Evolutionary conservation across 2,797 vertebrate genomes (phyloP).

Genomic region (Protonibea diacanthus): DNA sequence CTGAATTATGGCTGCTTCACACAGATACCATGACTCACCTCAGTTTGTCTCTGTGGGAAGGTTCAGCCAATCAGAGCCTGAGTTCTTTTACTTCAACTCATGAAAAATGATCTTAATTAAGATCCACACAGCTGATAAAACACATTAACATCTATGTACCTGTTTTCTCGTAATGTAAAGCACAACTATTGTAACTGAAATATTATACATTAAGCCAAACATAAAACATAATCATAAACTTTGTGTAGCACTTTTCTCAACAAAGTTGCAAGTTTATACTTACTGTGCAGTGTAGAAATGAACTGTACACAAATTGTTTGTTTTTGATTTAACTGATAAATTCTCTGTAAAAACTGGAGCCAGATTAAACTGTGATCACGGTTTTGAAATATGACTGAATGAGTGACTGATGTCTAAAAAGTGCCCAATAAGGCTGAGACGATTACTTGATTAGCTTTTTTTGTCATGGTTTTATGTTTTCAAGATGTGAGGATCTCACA

Average conservation of each 20-base stretch:
- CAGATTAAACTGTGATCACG: slow-evolving; percentile 1
- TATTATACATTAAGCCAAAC: not conserved
- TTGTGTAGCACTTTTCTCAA: not conserved
- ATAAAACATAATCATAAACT: not conserved
- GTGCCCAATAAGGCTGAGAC: not conserved
- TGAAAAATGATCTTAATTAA: too few species aligned
- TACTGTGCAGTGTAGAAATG: not conserved
- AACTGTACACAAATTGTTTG: not conserved
- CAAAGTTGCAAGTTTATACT: not conserved
- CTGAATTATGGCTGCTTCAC: too few species aligned
- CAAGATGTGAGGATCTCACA: too few species aligned
- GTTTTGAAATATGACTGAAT: not conserved
- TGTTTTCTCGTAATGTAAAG: not conserved
- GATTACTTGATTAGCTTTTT: not conserved
- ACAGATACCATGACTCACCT: too few species aligned
- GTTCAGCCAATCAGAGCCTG: too few species aligned
- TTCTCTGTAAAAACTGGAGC: slow-evolving; percentile 15
- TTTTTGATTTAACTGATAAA: slow-evolving; percentile 10
- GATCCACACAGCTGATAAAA: not conserved
- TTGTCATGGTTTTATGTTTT: too few species aligned
- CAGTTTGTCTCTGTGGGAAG: too few species aligned
- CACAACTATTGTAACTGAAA: not conserved
- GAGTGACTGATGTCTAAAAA: not conserved
- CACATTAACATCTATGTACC: not conserved
- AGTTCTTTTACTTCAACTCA: too few species aligned